These are phyloP conservation scores for Augochlorella aurata DNA, from an alignment of 2,888 invertebrate genomes.

Conservation along the genomic window DNA sequence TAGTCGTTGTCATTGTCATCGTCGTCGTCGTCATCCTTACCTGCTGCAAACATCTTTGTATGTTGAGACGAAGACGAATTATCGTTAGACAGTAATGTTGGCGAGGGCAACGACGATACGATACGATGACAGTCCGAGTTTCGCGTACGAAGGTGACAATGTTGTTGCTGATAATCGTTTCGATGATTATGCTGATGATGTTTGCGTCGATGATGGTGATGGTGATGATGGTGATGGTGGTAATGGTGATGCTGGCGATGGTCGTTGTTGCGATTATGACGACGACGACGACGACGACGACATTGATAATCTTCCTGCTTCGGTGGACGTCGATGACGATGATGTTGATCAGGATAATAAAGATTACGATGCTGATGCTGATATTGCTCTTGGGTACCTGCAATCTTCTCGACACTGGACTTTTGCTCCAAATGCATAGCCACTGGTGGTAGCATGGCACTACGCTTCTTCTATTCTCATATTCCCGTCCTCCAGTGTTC, in stretches of 20 bases:
- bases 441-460: slow-evolving; percentile 68
- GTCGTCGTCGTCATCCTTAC: slow-evolving; percentile 38
- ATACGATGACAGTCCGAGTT: slow-evolving; percentile 16
- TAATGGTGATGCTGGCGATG: slow-evolving; percentile 3
- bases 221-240: slow-evolving; percentile 31
- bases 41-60: slow-evolving; percentile 33
- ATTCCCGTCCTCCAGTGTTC: not conserved
- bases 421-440: slow-evolving; percentile 73
- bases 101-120: slow-evolving; percentile 21
- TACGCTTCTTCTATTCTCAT: not conserved
- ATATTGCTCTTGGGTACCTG: slow-evolving; percentile 68
- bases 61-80: slow-evolving; percentile 21
- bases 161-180: not conserved
- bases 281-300: slow-evolving; percentile 25
- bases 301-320: slow-evolving; percentile 34
- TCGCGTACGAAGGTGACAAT: slow-evolving; percentile 13
- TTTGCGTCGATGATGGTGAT: slow-evolving; percentile 29
- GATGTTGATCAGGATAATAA: slow-evolving; percentile 35
- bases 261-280: not conserved
- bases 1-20: not conserved
- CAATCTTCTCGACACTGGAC: slow-evolving; percentile 63
- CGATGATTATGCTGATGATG: slow-evolving; percentile 16
- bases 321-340: slow-evolving; percentile 26
- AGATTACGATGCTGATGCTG: slow-evolving; percentile 23
- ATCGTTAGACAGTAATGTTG: slow-evolving; percentile 22